Evolutionary conservation across 2,113 vertebrate genomes (phyloP).

Genomic region (Onychostruthus taczanowskii): DNA sequence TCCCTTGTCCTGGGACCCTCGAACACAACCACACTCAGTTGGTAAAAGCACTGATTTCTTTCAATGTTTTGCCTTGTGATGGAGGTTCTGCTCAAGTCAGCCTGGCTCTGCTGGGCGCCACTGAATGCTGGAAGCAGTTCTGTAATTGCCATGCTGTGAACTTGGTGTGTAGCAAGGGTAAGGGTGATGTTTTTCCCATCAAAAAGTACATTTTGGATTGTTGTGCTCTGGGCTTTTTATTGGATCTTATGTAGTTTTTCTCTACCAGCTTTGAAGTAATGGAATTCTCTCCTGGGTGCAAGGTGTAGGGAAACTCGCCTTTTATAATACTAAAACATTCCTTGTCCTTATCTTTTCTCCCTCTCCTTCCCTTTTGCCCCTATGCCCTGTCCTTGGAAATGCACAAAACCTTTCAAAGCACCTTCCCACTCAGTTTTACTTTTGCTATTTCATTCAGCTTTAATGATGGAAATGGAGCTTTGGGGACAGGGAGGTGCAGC

Average conservation of each 20-base stretch:
- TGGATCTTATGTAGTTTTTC: not conserved
- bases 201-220: not conserved
- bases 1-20: no score
- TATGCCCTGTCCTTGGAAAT: not conserved
- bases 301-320: not conserved
- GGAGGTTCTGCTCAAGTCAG: not conserved
- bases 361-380: not conserved
- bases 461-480: not conserved
- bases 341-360: not conserved
- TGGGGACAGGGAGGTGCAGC: not conserved
- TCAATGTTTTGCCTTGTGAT: rapidly evolving
- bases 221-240: not conserved
- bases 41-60: not conserved
- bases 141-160: not conserved
- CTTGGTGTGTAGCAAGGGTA: not conserved
- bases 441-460: not conserved
- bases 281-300: not conserved
- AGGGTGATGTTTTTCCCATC: not conserved
- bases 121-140: not conserved
- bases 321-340: not conserved
- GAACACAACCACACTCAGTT: no score
- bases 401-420: not conserved
- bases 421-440: not conserved
- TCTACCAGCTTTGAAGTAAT: not conserved
- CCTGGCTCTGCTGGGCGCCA: not conserved